Conservation (phyloP, 2,888 invertebrate genomes). For the Pyrrhosoma nymphula region DNA sequence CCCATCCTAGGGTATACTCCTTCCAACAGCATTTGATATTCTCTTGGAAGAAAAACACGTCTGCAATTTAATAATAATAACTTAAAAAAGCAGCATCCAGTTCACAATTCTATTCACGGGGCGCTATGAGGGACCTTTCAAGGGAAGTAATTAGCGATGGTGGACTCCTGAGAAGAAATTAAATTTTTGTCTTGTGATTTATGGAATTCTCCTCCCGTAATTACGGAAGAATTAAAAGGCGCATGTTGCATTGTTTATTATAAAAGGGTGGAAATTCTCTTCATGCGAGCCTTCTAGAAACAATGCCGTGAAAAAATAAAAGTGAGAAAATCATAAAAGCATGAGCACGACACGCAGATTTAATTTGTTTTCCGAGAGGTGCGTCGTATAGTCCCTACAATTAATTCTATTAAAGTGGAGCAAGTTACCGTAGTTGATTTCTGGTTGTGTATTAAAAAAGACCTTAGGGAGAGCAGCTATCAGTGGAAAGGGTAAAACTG, state of each 20-base stretch:
- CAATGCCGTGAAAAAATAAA: neutral
- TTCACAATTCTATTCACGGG: neutral
- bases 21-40: neutral
- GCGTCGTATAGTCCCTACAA: neutral
- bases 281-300: neutral
- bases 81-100: neutral
- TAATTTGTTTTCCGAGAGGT: neutral
- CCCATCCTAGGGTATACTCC: neutral
- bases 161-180: neutral
- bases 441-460: too few relatives aligned
- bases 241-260: neutral
- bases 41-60: neutral
- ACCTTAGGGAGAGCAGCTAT: too few relatives aligned
- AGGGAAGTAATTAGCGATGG: neutral
- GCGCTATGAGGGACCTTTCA: neutral
- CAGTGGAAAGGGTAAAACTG: too few relatives aligned
- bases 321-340: neutral
- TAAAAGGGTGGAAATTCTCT: neutral
- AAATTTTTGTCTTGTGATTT: neutral
- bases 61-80: neutral
- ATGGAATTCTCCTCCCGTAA: neutral
- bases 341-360: neutral
- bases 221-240: neutral
- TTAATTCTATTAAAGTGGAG: too few relatives aligned
- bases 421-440: too few relatives aligned